Conservation (phyloP, 1,140 invertebrate species). For the Atopsyche davidsoni region DNA sequence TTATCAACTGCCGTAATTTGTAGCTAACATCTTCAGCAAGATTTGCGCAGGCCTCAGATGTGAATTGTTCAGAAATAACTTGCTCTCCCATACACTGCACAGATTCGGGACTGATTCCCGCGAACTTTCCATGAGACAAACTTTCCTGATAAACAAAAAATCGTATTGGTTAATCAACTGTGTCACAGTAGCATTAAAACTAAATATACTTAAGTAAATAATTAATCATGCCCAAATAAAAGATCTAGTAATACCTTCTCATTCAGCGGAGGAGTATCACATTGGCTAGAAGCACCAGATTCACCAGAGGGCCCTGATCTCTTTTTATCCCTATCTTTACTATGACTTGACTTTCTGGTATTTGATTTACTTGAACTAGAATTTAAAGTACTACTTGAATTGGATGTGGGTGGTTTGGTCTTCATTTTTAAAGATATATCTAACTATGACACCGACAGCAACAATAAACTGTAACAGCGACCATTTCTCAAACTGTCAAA, state of each 20-base stretch:
- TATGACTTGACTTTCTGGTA: constrained; percentile 12
- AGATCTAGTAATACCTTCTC: constrained; percentile 49
- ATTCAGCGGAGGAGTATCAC: constrained; percentile 43
- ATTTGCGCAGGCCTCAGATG: constrained; percentile 40
- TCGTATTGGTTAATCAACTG: no score
- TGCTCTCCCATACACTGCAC: constrained; percentile 45
- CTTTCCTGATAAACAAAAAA: constrained; percentile 18
- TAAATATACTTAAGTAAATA: neutral
- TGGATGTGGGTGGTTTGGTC: constrained; percentile 13
- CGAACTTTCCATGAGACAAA: constrained; percentile 37
- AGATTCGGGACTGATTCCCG: constrained; percentile 44
- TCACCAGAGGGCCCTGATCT: constrained; percentile 35
- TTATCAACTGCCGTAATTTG: constrained; percentile 44
- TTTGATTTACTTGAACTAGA: constrained; percentile 13
- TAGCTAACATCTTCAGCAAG: constrained; percentile 48
- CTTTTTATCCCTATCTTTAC: constrained; percentile 40
- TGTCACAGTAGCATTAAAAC: neutral
- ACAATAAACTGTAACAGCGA: neutral
- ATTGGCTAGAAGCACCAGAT: constrained; percentile 44
- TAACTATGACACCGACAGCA: neutral
- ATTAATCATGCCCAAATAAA: neutral
- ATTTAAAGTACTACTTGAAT: constrained; percentile 9
- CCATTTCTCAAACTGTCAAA: constrained; percentile 9
- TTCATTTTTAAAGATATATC: constrained; percentile 16
- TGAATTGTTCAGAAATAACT: constrained; percentile 38